Evolutionary conservation across 2,797 vertebrate species (phyloP), one percentile per base, ranked within the genome.

Genomic region (Acipenser ruthenus): DNA sequence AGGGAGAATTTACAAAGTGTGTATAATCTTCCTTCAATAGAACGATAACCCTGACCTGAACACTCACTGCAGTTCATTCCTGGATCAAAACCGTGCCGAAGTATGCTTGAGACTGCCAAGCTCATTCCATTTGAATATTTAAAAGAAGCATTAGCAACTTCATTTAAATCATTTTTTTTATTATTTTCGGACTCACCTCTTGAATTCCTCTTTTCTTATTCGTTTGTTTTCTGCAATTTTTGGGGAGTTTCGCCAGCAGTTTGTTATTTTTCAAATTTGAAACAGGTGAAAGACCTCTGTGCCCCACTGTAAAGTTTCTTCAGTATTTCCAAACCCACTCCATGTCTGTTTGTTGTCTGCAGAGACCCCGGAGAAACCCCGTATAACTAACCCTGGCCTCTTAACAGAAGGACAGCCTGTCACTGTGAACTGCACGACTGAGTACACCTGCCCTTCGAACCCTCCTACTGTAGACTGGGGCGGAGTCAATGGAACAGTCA

Each of bases 361-460:
- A 92, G 91, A 79, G 6, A 71, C 68, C 9, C 87, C 84, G 0
- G 78, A 79, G 63, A 72, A 73, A 51, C 89, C 90, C 0, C 70
- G 80, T 65, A 77, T 93, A 75, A 84, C 74, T 1, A 81, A 82
- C 49, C 68, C 70, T 10, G 60, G 74, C 23, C 72, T 77, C 4
- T 80, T 83, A 67, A 83, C 72, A 10, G 86, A 88, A 23, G 89
- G 88, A 3, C 80, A 90, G 72, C 49, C 63, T 65, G 83, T 89
- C 64, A 76, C 77, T 56, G 65, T 91, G 66, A 90, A 89, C 78
- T 93, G 91, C 75, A 86, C 87, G 0, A 75, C 81, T 63, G 70
- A 64, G 9, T 81, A 82, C 69, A 74, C 69, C 72, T 93, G 91
- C 73, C 88, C 86, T 37, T 78, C 80, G 61, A 60, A 63, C 7